Evolutionary conservation across 2,113 vertebrate species (phyloP), one percentile per base, ranked within the genome.

Genomic region (Entomyzon cyanotis): DNA sequence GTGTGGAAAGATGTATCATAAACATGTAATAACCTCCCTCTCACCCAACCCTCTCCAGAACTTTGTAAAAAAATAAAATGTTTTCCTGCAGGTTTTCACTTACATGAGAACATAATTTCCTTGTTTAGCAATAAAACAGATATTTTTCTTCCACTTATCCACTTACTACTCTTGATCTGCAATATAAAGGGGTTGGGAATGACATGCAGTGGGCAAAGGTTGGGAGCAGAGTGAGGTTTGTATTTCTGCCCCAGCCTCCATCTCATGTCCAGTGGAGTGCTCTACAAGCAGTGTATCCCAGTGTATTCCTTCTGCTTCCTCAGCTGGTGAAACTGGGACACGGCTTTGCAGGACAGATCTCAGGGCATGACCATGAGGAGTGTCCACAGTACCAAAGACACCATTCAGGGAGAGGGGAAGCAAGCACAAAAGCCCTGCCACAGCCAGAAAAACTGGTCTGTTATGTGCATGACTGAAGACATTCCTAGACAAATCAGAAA

Each of bases 381-480:
- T n/a, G 24, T n/a, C 65, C 78, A 39, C 41, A 63, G 58, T 12
- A 37, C 35, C 58, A 85, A 60, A 85, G 65, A 37, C 49, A 73
- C 10, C 0, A 0, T 9, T 68, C 1, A 6, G 20, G 18, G 33
- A 35, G 20, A 8, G 15, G 14, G 28, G 8, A 37, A 56, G 12
- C 3, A 24, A 55, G 35, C 23, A 80, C 31, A 64, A 68, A 53
- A 64, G 31, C 68, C 55, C 22, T 64, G 31, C 39, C 49, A 25
- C 49, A 71, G 47, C 20, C 60, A 64, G 33, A 49, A 59, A n/a
- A 79, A 75, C 1, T 3, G 28, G 2, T 30, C 70, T 67, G 39
- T 31, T 42, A 21, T 9, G 37, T 19, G 10, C 21, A 21, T 14
- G 4, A 33, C 17, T 53, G 42, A 81, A 84, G 19, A 52, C 10